Percentiles rank a stretch among this genome's conserved stretches.
phyloP scores from a whole-genome alignment of 2,888 invertebrate genomes.

The Entomobrya multifasciata region DNA sequence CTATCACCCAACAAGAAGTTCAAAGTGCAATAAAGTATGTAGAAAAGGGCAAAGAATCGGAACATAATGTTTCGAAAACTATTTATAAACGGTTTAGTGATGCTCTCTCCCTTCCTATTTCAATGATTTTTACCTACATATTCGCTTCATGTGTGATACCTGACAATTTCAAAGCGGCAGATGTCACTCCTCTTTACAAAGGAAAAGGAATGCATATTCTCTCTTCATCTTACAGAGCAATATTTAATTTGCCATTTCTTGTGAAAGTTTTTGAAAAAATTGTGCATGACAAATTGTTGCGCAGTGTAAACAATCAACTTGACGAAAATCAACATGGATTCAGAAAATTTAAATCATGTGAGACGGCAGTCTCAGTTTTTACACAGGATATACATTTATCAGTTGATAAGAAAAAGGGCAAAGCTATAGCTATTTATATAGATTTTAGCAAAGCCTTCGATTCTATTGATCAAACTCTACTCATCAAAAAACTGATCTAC shows the following conservation, averaged over 20 bases:
- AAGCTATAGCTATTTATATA: slow-evolving; percentile 14
- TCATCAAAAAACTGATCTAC: slow-evolving; percentile 1
- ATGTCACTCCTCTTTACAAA: background rate
- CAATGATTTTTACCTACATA: background rate
- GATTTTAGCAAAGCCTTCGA: slow-evolving; percentile 17
- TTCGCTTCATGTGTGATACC: background rate
- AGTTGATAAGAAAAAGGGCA: slow-evolving; percentile 5
- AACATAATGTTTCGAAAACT: background rate
- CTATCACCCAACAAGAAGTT: background rate
- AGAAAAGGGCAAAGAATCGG: background rate
- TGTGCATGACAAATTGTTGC: no score
- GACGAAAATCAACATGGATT: background rate
- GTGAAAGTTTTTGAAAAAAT: no score
- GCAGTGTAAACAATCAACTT: no score
- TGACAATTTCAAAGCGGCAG: background rate
- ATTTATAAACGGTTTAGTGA: slow-evolving; percentile 7
- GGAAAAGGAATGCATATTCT: background rate
- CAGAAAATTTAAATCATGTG: background rate
- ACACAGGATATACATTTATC: background rate
- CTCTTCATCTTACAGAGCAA: slow-evolving; percentile 9
- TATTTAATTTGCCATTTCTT: no score
- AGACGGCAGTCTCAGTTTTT: slow-evolving; percentile 23
- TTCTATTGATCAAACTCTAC: background rate
- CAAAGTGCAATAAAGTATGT: background rate
- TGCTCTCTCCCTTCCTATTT: background rate